A percentile compares a stretch with the other conserved stretches of the same genome.
Evolutionary conservation across 2,113 vertebrate species (phyloP).

Genomic region (Silurus glanis): DNA sequence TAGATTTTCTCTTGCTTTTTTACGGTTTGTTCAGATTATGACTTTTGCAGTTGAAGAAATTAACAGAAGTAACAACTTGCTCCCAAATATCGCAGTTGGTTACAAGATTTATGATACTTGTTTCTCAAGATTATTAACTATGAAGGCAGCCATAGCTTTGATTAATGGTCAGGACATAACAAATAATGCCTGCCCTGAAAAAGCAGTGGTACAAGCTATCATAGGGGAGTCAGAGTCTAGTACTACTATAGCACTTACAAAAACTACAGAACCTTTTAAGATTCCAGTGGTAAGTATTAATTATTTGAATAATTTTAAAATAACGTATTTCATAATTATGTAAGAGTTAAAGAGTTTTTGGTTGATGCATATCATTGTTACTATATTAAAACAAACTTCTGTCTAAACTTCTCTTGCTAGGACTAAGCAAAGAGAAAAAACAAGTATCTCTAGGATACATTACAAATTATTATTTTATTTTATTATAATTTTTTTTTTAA

Average conservation of each 20-base stretch:
- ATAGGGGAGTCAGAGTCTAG: slow-evolving; percentile 75
- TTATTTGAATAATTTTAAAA: not conserved
- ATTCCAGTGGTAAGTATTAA: slow-evolving; percentile 69
- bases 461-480: no score
- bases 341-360: not conserved
- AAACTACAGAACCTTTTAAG: slow-evolving; percentile 67
- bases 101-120: slow-evolving; percentile 75
- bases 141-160: slow-evolving; percentile 70
- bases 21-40: slow-evolving; percentile 73
- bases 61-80: slow-evolving; percentile 65
- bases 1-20: slow-evolving; percentile 70
- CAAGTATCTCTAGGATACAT: not conserved
- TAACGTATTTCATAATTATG: not conserved
- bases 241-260: slow-evolving; percentile 69
- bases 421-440: not conserved
- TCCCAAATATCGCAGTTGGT: slow-evolving; percentile 69
- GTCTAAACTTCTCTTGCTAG: not conserved
- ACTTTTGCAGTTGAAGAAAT: slow-evolving; percentile 76
- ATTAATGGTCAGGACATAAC: slow-evolving; percentile 63
- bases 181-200: slow-evolving; percentile 45
- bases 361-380: no score
- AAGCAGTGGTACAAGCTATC: slow-evolving; percentile 65
- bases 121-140: slow-evolving; percentile 65
- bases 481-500: not conserved
- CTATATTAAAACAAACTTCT: not conserved